A percentile compares a stretch with the other conserved stretches of the same genome.
These are phyloP conservation scores for Beroe forskalii DNA, from an alignment of 37 sponge, comb jelly and placozoan genomes.

Conservation along the genomic window DNA sequence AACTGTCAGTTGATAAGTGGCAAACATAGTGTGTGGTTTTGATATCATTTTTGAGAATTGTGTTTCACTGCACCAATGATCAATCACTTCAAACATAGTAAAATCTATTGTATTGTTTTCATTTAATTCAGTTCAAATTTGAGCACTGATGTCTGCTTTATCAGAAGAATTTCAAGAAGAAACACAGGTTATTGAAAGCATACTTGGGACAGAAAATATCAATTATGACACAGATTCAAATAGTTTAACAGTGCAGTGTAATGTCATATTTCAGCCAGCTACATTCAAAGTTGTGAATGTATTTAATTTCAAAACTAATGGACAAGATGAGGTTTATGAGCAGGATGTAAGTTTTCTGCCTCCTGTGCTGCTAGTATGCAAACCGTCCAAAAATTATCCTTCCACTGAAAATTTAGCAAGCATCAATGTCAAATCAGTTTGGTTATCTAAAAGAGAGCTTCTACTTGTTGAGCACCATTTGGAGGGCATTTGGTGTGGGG, in stretches of 20 bases:
- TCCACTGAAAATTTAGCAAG: not conserved
- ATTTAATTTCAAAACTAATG: not conserved
- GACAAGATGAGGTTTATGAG: not conserved
- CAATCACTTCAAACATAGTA: too few species aligned
- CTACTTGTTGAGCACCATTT: not conserved
- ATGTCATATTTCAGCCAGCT: not conserved
- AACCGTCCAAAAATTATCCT: slow-evolving; percentile 23
- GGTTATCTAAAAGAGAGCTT: not conserved
- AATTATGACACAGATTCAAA: not conserved
- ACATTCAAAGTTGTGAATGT: not conserved
- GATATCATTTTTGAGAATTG: too few species aligned
- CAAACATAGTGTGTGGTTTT: too few species aligned
- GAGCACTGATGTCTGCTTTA: not conserved
- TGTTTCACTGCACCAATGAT: too few species aligned
- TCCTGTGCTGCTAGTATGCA: slow-evolving; percentile 14
- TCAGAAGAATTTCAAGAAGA: slow-evolving; percentile 18
- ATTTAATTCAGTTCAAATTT: too few species aligned
- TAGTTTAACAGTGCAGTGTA: not conserved
- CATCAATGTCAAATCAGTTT: not conserved
- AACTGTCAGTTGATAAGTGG: too few species aligned
- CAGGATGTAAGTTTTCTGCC: not conserved
- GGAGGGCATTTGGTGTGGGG: not conserved
- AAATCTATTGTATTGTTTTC: too few species aligned
- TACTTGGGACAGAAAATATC: not conserved
- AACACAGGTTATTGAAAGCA: not conserved